A percentile compares a stretch with the other conserved stretches of the same genome.
Evolutionary conservation across 2,888 invertebrate genomes (phyloP).

Genomic region (Mesodorylaimus sp.): DNA sequence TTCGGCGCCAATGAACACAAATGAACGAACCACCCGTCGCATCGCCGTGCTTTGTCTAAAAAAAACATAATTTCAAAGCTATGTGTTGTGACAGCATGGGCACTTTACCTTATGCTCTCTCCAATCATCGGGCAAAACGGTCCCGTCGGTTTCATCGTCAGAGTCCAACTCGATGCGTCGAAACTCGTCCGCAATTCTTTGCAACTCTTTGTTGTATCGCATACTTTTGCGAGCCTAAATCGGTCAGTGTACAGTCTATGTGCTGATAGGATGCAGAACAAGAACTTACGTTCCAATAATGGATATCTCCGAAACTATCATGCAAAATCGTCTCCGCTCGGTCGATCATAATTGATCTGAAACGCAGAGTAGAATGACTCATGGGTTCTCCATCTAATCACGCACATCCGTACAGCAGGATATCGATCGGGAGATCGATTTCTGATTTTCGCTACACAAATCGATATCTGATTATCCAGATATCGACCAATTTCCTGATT

Average conservation of each 20-base stretch:
- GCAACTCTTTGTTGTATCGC: conserved; percentile 56
- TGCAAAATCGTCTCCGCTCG: conserved; percentile 65
- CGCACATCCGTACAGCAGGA: no score
- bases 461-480: no score
- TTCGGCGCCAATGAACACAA: conserved; percentile 64
- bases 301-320: conserved; percentile 57
- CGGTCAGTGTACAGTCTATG: no score
- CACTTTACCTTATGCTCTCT: background rate
- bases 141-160: conserved; percentile 42
- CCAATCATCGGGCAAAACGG: conserved; percentile 45
- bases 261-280: no score
- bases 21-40: conserved; percentile 48
- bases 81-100: background rate
- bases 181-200: conserved; percentile 49
- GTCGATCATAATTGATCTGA: conserved; percentile 39
- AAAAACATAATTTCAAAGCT: background rate
- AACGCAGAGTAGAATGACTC: conserved; percentile 29
- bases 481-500: no score
- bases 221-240: conserved; percentile 50
- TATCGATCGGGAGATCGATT: no score
- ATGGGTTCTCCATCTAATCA: no score
- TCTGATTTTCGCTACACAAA: no score
- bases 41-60: conserved; percentile 15
- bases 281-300: conserved; percentile 56
- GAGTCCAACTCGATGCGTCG: conserved; percentile 46